phyloP scores from a whole-genome alignment of 2,888 invertebrate species.

The Micoletzkya japonica region DNA sequence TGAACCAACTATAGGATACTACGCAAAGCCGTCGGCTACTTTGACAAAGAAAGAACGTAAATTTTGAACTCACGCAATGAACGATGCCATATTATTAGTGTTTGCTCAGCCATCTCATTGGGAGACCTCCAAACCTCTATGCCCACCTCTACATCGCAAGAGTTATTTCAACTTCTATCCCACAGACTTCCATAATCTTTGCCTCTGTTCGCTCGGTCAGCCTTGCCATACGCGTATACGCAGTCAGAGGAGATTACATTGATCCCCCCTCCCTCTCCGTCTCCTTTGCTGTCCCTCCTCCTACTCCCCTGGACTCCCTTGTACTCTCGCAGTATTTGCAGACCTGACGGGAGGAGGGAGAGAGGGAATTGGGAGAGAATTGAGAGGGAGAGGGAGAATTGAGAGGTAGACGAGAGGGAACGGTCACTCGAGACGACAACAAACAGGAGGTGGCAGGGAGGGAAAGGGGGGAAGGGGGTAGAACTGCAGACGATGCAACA shows the following conservation, averaged over 20 bases:
- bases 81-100: too few relatives aligned
- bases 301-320: background rate
- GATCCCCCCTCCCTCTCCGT: background rate
- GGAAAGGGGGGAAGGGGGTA: conserved; percentile 1
- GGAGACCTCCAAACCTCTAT: too few relatives aligned
- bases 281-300: background rate
- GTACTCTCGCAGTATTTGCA: conserved; percentile 13
- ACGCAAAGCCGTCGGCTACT: too few relatives aligned
- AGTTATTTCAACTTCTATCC: too few relatives aligned
- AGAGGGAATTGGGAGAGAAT: background rate
- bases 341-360: conserved; percentile 16
- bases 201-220: background rate
- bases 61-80: too few relatives aligned
- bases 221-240: too few relatives aligned
- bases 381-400: background rate
- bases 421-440: conserved; percentile 26
- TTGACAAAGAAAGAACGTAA: too few relatives aligned
- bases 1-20: too few relatives aligned
- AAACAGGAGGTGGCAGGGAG: conserved; percentile 1
- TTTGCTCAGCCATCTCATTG: too few relatives aligned
- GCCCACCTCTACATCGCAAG: too few relatives aligned
- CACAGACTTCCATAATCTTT: too few relatives aligned
- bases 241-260: too few relatives aligned
- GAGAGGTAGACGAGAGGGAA: conserved; percentile 10
- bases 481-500: background rate